Evolutionary conservation across 2,888 invertebrate species (phyloP).

Genomic region (Amiota communis): DNA sequence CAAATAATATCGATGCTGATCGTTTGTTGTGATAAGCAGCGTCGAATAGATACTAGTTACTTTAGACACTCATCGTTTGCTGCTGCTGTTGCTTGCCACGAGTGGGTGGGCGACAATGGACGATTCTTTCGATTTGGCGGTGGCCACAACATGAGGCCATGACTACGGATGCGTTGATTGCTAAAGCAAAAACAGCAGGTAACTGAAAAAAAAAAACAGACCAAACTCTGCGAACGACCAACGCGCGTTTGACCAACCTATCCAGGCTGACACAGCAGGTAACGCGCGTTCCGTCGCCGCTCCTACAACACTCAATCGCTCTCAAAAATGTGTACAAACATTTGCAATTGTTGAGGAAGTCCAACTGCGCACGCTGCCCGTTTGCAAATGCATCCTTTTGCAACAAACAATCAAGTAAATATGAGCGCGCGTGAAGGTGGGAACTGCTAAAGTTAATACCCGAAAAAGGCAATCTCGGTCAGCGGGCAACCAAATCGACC

Average conservation of each 20-base stretch:
- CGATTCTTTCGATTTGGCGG: constrained; percentile 40
- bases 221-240: constrained; percentile 42
- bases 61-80: neutral
- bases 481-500: constrained; percentile 40
- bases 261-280: constrained; percentile 36
- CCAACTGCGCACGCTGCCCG: constrained; percentile 57
- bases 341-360: constrained; percentile 49
- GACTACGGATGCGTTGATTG: constrained; percentile 19
- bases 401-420: neutral
- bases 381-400: constrained; percentile 60
- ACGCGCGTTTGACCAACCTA: constrained; percentile 51
- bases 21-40: constrained; percentile 7
- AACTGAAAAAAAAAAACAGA: constrained; percentile 35
- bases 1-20: constrained; percentile 24
- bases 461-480: constrained; percentile 48
- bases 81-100: constrained; percentile 21
- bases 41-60: neutral
- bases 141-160: constrained; percentile 32
- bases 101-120: constrained; percentile 46
- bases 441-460: constrained; percentile 66
- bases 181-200: constrained; percentile 53
- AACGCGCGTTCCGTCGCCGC: constrained; percentile 4
- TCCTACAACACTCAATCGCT: neutral
- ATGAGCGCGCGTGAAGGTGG: constrained; percentile 57
- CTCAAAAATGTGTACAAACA: constrained; percentile 24